phyloP scores from a whole-genome alignment of 37 sponge, comb jelly and placozoan genomes.

The Geodia barretti region DNA sequence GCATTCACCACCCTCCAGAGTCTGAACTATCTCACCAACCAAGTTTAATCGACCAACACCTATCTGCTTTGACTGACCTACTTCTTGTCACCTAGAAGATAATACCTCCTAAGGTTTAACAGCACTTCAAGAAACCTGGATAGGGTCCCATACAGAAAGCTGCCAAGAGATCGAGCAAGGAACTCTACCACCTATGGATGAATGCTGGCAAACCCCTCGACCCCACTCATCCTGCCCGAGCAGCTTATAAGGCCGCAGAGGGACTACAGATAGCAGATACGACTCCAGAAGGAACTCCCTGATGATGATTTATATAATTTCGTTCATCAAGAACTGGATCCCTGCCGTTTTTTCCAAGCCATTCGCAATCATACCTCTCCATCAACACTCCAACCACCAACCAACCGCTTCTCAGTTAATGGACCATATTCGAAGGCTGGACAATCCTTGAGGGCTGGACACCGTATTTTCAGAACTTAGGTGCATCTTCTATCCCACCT shows the following conservation, averaged over 20 bases:
- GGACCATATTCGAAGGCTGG: too few species aligned
- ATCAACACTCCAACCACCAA: background rate
- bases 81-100: background rate
- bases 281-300: background rate
- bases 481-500: background rate
- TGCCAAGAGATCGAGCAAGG: background rate
- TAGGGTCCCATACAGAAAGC: background rate
- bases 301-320: background rate
- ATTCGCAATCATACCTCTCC: background rate
- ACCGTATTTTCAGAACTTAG: background rate
- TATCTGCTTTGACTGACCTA: background rate
- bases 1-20: background rate
- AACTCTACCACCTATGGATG: background rate
- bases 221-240: background rate
- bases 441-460: conserved; percentile 1
- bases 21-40: background rate
- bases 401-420: background rate
- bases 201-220: background rate
- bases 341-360: background rate
- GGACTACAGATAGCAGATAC: background rate
- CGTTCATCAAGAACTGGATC: background rate
- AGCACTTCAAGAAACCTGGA: too few species aligned
- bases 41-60: background rate
- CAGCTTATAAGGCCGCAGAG: background rate
- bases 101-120: background rate